Conservation (phyloP, 2,888 invertebrate species). For the Zaprionus lineosus region DNA sequence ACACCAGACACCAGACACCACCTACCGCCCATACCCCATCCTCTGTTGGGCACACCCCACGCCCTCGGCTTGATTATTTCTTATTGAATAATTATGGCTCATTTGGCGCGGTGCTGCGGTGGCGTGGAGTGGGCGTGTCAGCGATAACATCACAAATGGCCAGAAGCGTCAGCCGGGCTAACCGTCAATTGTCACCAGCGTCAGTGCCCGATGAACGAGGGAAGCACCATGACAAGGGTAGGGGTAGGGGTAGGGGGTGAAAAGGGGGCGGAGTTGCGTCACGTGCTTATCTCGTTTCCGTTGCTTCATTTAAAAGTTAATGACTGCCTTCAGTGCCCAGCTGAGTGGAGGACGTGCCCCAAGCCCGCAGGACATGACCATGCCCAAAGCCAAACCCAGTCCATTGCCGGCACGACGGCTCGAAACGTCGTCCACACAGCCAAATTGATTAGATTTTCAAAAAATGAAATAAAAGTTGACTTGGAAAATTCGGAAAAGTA, state of each 20-base stretch:
- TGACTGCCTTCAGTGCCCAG: slow-evolving; percentile 74
- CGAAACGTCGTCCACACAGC: slow-evolving; percentile 60
- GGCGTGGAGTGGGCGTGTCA: slow-evolving; percentile 49
- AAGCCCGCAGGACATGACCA: slow-evolving; percentile 28
- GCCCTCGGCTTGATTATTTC: slow-evolving; percentile 74
- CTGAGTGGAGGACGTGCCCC: slow-evolving; percentile 30
- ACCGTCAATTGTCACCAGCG: slow-evolving; percentile 45
- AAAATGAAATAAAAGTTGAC: slow-evolving; percentile 1
- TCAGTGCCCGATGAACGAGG: background rate
- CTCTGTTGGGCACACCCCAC: background rate
- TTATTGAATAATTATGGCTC: slow-evolving; percentile 82
- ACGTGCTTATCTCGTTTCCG: slow-evolving; percentile 79
- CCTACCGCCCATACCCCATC: background rate
- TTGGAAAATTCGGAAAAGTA: background rate
- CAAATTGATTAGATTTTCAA: slow-evolving; percentile 75
- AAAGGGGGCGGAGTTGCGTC: slow-evolving; percentile 44
- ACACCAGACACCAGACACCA: background rate
- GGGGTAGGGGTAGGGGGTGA: background rate
- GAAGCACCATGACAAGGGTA: background rate
- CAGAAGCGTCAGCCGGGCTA: slow-evolving; percentile 15
- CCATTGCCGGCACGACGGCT: slow-evolving; percentile 21
- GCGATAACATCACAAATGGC: slow-evolving; percentile 54
- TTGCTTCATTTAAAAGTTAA: slow-evolving; percentile 78
- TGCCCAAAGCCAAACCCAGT: background rate
- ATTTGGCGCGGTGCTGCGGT: slow-evolving; percentile 71